These are phyloP conservation scores for Ditula angustiorana DNA, from an alignment of 2,888 invertebrate species.

Conservation along the genomic window DNA sequence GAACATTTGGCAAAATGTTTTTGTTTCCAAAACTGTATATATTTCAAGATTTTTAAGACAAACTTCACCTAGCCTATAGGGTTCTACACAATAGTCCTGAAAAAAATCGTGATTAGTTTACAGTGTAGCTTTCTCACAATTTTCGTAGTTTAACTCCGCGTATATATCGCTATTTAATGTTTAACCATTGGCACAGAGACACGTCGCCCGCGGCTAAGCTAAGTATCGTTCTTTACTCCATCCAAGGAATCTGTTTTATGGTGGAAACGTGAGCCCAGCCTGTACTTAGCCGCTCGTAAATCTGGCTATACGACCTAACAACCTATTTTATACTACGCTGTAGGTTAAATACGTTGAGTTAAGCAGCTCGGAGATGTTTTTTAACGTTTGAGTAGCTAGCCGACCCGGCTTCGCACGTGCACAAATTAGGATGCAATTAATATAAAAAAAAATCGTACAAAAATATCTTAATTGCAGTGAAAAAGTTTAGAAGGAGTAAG, in stretches of 20 bases:
- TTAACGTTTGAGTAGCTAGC: not conserved
- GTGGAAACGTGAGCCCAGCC: slow-evolving; percentile 68
- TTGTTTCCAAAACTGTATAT: too few species aligned
- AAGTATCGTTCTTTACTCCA: slow-evolving; percentile 13
- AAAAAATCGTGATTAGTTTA: too few species aligned
- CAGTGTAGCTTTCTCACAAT: too few species aligned
- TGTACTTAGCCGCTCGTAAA: slow-evolving; percentile 46
- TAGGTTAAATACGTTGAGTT: slow-evolving; percentile 33
- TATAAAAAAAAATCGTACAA: too few species aligned
- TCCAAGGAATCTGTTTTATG: slow-evolving; percentile 66
- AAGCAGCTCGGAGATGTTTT: slow-evolving; percentile 14
- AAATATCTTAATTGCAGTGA: too few species aligned
- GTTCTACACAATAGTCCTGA: too few species aligned
- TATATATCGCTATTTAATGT: not conserved
- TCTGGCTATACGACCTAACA: slow-evolving; percentile 41
- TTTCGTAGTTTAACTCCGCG: not conserved
- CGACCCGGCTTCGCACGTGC: too few species aligned
- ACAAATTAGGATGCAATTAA: too few species aligned
- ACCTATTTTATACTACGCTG: slow-evolving; percentile 34
- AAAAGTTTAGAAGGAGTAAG: too few species aligned
- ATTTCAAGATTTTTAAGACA: too few species aligned
- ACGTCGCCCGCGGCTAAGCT: slow-evolving; percentile 16
- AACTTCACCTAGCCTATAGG: too few species aligned
- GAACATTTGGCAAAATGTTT: too few species aligned
- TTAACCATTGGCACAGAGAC: not conserved